These are phyloP conservation scores for Cyphomyrmex costatus DNA, from an alignment of 1,140 invertebrate genomes.

Conservation along the genomic window DNA sequence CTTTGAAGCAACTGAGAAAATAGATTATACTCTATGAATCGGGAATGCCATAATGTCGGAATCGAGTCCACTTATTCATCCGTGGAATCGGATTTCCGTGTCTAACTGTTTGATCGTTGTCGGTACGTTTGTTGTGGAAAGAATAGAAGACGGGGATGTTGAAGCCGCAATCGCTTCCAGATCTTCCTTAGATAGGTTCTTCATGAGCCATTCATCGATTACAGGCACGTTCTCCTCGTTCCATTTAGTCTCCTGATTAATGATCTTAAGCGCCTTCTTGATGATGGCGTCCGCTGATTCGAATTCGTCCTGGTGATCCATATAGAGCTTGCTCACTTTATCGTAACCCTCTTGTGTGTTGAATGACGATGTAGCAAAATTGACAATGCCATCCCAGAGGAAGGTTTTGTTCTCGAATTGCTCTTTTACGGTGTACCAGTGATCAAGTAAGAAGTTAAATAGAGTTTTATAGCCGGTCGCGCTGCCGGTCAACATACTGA, in stretches of 20 bases:
- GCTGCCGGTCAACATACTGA: constrained; percentile 90
- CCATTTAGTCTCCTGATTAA: constrained; percentile 91
- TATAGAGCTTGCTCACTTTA: constrained; percentile 89
- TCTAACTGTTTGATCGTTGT: constrained; percentile 8
- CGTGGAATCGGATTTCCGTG: not conserved
- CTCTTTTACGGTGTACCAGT: constrained; percentile 89
- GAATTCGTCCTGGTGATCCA: constrained; percentile 88
- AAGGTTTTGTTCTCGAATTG: constrained; percentile 90
- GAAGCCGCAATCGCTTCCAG: constrained; percentile 40
- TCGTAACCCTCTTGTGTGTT: constrained; percentile 91
- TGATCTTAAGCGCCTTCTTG: constrained; percentile 89
- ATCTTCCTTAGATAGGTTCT: constrained; percentile 83
- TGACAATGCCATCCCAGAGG: constrained; percentile 91
- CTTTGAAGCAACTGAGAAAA: not conserved
- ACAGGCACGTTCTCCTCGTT: constrained; percentile 90
- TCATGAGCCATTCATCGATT: constrained; percentile 90
- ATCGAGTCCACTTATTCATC: constrained; percentile 14
- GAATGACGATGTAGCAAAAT: constrained; percentile 90
- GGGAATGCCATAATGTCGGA: not conserved
- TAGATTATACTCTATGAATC: not conserved
- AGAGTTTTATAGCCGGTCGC: constrained; percentile 90
- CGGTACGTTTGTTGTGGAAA: not conserved
- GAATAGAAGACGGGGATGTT: not conserved
- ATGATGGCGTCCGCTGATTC: constrained; percentile 90
- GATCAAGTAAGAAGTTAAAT: constrained; percentile 89